phyloP scores from a whole-genome alignment of 92 coral and sea anemone genomes.

The Hydrozoanthus gracilis region DNA sequence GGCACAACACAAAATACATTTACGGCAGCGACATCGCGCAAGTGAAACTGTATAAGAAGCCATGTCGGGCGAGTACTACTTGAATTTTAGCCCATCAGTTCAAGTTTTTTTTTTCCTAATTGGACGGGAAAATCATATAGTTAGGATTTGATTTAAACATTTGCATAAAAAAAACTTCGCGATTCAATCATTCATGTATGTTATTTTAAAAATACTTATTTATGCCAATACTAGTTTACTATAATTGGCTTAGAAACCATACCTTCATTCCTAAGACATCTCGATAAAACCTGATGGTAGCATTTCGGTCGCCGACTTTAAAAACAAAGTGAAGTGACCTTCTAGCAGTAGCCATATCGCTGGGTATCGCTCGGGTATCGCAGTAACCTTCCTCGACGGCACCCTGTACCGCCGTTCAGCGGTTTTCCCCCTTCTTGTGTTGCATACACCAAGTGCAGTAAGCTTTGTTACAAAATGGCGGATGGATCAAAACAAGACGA shows the following conservation, averaged over 20 bases:
- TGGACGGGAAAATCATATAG: no score
- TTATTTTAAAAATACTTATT: not conserved
- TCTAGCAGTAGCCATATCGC: slow-evolving; percentile 32
- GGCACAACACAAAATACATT: no score
- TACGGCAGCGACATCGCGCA: no score
- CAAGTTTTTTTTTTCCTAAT: no score
- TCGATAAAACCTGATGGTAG: slow-evolving; percentile 87
- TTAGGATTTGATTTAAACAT: no score
- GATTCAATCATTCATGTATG: not conserved
- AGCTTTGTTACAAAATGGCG: slow-evolving; percentile 62
- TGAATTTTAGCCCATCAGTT: no score
- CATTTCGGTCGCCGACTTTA: slow-evolving; percentile 86
- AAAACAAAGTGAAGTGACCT: slow-evolving; percentile 96
- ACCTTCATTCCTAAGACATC: slow-evolving; percentile 98
- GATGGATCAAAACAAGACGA: slow-evolving; percentile 36
- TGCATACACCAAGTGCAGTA: slow-evolving; percentile 16
- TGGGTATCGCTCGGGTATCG: no score
- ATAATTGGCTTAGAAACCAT: not conserved
- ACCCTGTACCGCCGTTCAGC: not conserved
- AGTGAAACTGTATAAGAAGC: no score
- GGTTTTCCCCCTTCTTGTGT: not conserved
- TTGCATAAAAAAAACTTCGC: not conserved
- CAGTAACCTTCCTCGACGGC: no score
- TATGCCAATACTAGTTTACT: not conserved
- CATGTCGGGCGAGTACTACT: no score